Base-by-base conservation (phyloP, 2,797 vertebrate genomes). In the Trachurus trachurus region DNA sequence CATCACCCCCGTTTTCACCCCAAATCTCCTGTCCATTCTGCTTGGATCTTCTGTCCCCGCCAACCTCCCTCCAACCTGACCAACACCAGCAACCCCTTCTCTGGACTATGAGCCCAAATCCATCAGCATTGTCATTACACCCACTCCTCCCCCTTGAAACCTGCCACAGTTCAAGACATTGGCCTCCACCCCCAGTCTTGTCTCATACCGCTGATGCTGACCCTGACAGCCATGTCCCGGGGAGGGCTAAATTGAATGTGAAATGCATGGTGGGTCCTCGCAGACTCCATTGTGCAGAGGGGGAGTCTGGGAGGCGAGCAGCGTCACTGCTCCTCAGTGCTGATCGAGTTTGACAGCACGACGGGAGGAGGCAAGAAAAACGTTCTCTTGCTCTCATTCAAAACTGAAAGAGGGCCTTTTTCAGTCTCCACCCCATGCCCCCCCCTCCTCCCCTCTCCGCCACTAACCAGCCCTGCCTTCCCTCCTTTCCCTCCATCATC, bases 331-430 rank as follows among this genome's bases (percentile, higher is more conserved):
- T 92, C 92, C 91, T 95, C 95, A 96, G 93, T 95, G 94, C 96
- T 99, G 98, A 99, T 99, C 96, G 95, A 98, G 97, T 96, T 97
- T 99, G 98, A 99, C 98, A 99, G 98, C 97, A 95, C 90, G 86
- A 98, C 96, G 96, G 97, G 95, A 96, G 94, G 93, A 97, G 96
- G 97, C 96, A 97, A 97, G 96, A 95, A 96, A 95, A 95, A 94
- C 88, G 89, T 95, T 94, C 94, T 91, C 89, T 87, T 85, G 92
- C 91, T 92, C 92, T 93, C 82, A 92, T 93, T 94, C 86, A 92
- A 84, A 96, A 93, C 95, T 96, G 94, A 96, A 94, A 93, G 91
- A 93, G 89, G 89, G 93, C 95, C 97, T 97, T 97, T 97, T 97
- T 96, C 96, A 97, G 97, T 93, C 94, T 89, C 94, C 81, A 21